Base-by-base conservation (phyloP, 2,113 vertebrate genomes). In the Piaya cayana region DNA sequence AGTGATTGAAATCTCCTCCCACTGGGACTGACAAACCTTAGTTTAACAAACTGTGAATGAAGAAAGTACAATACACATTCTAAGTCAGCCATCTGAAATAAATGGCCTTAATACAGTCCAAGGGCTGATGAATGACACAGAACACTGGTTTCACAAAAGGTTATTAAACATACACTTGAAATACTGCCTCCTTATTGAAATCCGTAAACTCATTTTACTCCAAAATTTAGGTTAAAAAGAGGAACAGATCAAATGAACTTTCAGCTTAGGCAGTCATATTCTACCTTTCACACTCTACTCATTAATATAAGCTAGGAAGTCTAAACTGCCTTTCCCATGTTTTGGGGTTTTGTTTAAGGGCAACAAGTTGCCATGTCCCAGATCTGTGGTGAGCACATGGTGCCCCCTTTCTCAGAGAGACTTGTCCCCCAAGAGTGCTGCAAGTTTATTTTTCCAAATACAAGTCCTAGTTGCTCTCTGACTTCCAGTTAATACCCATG, bases 361-460 rank as follows among this genome's bases (percentile, higher is more conserved):
- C n/a, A 80, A 27, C 7, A 21, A 49, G 32, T 23, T 85, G 42
- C n/a, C 19, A 45, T 5, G 16, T 62, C 21, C 30, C 36, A 85
- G 8, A 14, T 63, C 52, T 22, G 25, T 39, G 49, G 8, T 34
- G 23, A n/a, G 21, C 36, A 53, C 20, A 34, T 12, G 18, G 9
- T 67, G 52, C 3, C 12, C 27, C 15, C 13, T 63, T 77, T 62
- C 36, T 62, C 78, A n/a, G 43, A n/a, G n/a, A 75, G 14, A 34
- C 6, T 21, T 47, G 36, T 14, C 62, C 9, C 12, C 23, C 0
- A 0, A 29, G 0, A 1, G 11, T 68, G 20, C 22, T 68, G 37
- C 29, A 91, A 59, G 27, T 17, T 42, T 6, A 9, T 16, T 79
- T n/a, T 76, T 82, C 42, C 52, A 72, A 71, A 56, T 17, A 52